Base-by-base conservation (phyloP, 2,113 vertebrate species). In the Hyaena hyaena region DNA sequence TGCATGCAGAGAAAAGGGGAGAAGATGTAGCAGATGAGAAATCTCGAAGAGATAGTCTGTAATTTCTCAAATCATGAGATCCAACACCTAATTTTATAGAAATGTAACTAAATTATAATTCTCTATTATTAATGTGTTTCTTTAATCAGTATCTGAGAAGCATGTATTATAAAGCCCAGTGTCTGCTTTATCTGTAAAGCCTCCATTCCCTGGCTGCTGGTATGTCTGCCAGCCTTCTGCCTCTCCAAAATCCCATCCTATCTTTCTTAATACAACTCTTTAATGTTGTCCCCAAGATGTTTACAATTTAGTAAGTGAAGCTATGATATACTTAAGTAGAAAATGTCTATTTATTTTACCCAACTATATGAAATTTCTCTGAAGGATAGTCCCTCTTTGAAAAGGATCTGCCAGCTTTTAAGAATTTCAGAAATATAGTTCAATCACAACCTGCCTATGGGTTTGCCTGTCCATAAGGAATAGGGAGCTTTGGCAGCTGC, bases 341-440 rank as follows among this genome's bases (percentile, higher is more conserved):
- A 95, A 74, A n/a, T 61, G 12, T 63, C 39, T 88, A 15, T 58
- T 84, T 63, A 83, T 79, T 95, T 95, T 79, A 55, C 16, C 7
- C 43, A 85, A 66, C 31, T 50, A 68, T 31, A 23, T 69, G 35
- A 77, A 83, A 88, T 83, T 77, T 77, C 43, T 85, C n/a, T 63
- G 39, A 58, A 55, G 11, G 8, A 76, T 50, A 50, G 45, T 50
- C 33, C 23, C 45, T 31, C 79, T 77, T 65, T 39, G 21, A 80
- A 92, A 79, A 68, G 26, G 45, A 84, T 68, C 45, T 5, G 14
- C 5, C 21, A 50, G 26, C 55, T 84, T 89, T 88, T 88, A 84
- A 96, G 83, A 85, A 94, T 79, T 89, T 90, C 48, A n/a, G 48
- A 55, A 87, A 55, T 26, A 48, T 35, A 50, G 53, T 48, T 81